These are phyloP conservation scores for Galaxea fascicularis DNA, from an alignment of 92 coral and sea anemone species.

Conservation along the genomic window DNA sequence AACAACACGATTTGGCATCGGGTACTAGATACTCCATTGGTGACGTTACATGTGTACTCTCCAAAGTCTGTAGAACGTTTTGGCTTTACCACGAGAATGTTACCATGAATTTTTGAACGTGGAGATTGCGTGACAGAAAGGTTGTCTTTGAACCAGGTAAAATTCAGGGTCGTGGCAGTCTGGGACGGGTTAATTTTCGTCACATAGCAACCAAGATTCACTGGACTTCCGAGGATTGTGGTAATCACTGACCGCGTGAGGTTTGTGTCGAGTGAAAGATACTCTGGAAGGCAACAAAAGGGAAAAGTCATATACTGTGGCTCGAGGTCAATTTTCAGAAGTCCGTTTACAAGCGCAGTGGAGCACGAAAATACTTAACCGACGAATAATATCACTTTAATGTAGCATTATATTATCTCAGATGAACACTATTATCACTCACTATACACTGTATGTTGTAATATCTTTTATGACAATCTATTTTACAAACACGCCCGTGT, in stretches of 20 bases:
- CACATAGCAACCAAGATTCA: conserved; percentile 50
- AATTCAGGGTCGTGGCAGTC: neutral
- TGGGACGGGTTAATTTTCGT: neutral
- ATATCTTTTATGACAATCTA: too few relatives aligned
- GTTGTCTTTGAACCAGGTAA: conserved; percentile 25
- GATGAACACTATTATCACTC: too few relatives aligned
- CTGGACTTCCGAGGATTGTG: conserved; percentile 5
- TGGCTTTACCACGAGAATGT: conserved; percentile 39
- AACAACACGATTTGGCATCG: conserved; percentile 12
- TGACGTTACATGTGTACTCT: conserved; percentile 22
- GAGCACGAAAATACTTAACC: too few relatives aligned
- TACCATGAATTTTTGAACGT: neutral
- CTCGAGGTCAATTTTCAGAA: too few relatives aligned
- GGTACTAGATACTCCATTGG: conserved; percentile 22
- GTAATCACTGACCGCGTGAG: conserved; percentile 35
- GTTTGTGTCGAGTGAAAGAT: conserved; percentile 5
- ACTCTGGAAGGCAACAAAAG: neutral
- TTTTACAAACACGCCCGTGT: too few relatives aligned
- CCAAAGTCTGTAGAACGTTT: conserved; percentile 1
- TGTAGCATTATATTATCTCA: too few relatives aligned
- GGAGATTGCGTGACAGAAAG: neutral
- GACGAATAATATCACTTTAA: too few relatives aligned
- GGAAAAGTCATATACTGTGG: neutral
- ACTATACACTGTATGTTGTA: too few relatives aligned
- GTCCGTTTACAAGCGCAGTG: too few relatives aligned